Evolutionary conservation across 2,113 vertebrate species (phyloP), one percentile per base, ranked within the genome.

Genomic region (Oreochromis niloticus): DNA sequence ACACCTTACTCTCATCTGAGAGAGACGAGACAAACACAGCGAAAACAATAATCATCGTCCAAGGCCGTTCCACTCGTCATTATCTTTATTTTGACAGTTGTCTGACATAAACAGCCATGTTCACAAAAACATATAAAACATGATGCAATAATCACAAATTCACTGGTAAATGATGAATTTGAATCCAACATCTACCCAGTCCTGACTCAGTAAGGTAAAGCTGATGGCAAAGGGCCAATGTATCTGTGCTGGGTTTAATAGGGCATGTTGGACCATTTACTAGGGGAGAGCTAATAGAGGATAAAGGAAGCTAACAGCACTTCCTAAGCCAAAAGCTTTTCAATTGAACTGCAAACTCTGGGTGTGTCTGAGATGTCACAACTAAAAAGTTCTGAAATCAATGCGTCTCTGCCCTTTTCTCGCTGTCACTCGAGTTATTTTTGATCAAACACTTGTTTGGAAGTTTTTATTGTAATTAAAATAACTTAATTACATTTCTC

Each of bases 1-100:
- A 96, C 85, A 92, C 96, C 93, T 95, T 95, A 81, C 88, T 95
- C 88, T 95, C 95, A 92, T 93, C 96, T 97, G 87, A 85, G 10
- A 13, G 48, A 78, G 78, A 73, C 10, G 12, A 92, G 55, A 71
- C 34, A 81, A 34, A 50, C n/a, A 36, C 13, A 48, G 43, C 55
- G 6, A 87, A 54, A 24, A 79, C 55, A 57, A 46, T 8, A 36
- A 78, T 9, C 12, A 32, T 4, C 27, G 12, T 71, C 55, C 36
- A 41, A 50, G 1, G 34, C 27, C 19, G 27, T 59, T 71, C 22
- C 32, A 19, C n/a, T 32, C 4, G 3, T 24, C 55, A 27, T 88
- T 39, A 36, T 83, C 46, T 81, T 73, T 73, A 34, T 80, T 48
- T 22, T 66, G 48, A 63, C 55, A 85, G 34, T 41, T 73, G 81